These are phyloP conservation scores for Allolobophora icterica DNA, from an alignment of 2,888 invertebrate species.

Conservation along the genomic window DNA sequence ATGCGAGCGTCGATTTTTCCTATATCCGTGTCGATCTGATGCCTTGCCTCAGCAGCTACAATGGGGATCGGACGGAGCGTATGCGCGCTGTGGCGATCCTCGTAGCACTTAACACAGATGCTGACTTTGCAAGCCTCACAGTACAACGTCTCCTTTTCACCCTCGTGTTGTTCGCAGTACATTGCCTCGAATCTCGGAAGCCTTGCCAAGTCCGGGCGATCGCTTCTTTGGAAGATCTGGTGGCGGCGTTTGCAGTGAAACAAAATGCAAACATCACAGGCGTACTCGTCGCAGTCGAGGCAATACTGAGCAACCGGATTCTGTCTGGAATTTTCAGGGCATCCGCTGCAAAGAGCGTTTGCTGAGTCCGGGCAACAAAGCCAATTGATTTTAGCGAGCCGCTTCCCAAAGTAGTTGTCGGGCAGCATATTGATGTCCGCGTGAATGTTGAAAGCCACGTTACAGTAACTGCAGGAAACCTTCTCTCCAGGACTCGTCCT, in stretches of 20 bases:
- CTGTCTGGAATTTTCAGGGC: background rate
- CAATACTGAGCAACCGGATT: background rate
- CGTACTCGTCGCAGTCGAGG: background rate
- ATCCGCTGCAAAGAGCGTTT: background rate
- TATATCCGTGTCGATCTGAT: background rate
- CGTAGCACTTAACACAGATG: background rate
- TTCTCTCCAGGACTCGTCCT: background rate
- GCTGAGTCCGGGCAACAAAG: background rate
- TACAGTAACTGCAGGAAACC: background rate
- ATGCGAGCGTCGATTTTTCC: background rate
- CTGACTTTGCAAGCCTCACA: background rate
- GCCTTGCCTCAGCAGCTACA: background rate
- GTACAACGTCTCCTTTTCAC: background rate
- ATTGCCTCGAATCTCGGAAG: background rate
- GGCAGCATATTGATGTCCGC: background rate
- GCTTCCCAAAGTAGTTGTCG: background rate
- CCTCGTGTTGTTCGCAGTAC: background rate
- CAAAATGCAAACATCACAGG: background rate
- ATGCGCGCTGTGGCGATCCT: background rate
- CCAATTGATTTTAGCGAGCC: background rate
- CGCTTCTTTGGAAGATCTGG: background rate
- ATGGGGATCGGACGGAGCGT: background rate
- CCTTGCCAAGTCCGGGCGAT: background rate
- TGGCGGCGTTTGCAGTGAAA: background rate
- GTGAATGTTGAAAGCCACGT: background rate